Evolutionary conservation across 2,113 vertebrate species (phyloP).

Genomic region (Catagonus wagneri): DNA sequence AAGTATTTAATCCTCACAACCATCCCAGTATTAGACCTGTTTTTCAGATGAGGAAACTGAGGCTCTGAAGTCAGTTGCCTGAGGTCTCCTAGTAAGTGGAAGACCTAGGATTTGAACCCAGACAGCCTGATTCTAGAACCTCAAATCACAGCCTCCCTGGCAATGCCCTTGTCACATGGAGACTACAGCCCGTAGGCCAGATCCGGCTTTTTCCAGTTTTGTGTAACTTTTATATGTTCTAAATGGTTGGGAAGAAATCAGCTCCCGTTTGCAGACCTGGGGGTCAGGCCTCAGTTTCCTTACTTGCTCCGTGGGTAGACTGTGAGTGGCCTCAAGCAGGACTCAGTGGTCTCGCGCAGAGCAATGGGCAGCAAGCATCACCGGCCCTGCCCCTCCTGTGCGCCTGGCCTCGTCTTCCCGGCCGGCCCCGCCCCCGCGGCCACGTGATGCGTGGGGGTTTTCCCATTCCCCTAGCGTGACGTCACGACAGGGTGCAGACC

Average conservation of each 20-base stretch:
- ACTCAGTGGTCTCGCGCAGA: constrained; percentile 91
- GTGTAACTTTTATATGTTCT: neutral
- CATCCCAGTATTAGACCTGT: neutral
- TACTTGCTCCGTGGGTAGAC: neutral
- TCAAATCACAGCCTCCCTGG: neutral
- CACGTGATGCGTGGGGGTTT: constrained; percentile 69
- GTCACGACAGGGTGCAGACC: constrained; percentile 16
- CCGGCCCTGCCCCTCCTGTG: constrained; percentile 80
- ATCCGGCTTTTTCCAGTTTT: neutral
- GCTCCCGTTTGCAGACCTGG: neutral
- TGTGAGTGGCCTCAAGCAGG: constrained; percentile 86
- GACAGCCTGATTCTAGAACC: neutral
- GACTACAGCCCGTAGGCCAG: neutral
- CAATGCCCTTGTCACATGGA: neutral
- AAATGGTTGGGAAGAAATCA: neutral
- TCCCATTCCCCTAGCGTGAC: constrained; percentile 76
- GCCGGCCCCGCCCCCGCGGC: constrained; percentile 53
- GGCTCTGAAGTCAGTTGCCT: neutral
- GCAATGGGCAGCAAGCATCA: constrained; percentile 86
- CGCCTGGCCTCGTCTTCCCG: constrained; percentile 70
- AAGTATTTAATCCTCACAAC: neutral
- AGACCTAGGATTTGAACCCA: neutral
- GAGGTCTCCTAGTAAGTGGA: neutral
- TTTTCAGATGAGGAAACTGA: neutral
- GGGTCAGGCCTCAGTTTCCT: neutral